Evolutionary conservation across 2,888 invertebrate species (phyloP).

Genomic region (Eristalinus aeneus): DNA sequence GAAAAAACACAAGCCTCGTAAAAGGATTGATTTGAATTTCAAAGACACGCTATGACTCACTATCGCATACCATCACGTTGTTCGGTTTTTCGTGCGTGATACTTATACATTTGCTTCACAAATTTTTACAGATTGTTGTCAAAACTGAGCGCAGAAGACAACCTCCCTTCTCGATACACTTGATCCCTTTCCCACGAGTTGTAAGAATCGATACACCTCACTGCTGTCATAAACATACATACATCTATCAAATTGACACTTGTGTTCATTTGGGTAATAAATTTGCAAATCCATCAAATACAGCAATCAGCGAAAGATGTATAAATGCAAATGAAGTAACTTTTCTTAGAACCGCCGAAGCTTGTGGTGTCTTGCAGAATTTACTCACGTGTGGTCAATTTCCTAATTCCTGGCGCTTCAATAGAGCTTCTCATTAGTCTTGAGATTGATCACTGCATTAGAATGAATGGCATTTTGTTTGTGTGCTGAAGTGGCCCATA

Average conservation of each 20-base stretch:
- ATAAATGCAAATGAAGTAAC: constrained; percentile 21
- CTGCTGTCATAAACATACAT: background rate
- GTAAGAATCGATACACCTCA: background rate
- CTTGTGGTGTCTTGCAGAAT: background rate
- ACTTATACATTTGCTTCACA: background rate
- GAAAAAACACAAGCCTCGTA: background rate
- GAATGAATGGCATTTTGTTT: background rate
- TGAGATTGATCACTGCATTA: background rate
- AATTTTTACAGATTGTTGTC: background rate
- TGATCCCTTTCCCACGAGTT: background rate
- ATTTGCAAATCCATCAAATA: background rate
- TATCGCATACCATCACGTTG: background rate
- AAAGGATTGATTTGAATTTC: background rate
- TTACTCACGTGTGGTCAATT: background rate
- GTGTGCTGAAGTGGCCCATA: background rate
- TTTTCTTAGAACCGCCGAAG: background rate
- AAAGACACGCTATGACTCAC: background rate
- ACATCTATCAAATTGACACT: background rate
- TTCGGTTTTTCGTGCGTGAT: background rate
- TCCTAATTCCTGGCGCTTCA: background rate
- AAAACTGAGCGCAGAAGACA: no score
- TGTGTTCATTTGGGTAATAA: background rate
- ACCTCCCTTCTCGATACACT: background rate
- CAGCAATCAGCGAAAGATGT: background rate
- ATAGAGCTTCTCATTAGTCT: background rate